A percentile compares a stretch with the other conserved stretches of the same genome.
phyloP scores from a whole-genome alignment of 2,888 invertebrate species.

The Eupelmus urozonus region DNA sequence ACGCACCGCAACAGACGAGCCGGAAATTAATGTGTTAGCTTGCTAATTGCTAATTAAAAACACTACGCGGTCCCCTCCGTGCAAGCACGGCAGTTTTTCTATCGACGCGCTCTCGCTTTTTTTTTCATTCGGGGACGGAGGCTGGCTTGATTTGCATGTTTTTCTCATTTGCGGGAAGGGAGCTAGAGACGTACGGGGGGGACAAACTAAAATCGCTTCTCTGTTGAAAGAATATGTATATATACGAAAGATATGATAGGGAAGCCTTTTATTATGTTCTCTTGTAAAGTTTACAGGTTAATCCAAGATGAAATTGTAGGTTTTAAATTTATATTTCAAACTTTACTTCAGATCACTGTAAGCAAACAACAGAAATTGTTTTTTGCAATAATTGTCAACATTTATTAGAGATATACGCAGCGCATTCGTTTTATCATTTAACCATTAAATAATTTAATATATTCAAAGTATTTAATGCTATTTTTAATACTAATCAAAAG shows the following conservation, averaged over 20 bases:
- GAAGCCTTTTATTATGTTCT: too few species aligned
- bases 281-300: too few species aligned
- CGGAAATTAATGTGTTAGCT: constrained; percentile 76
- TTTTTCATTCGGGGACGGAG: background rate
- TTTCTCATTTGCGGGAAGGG: constrained; percentile 19
- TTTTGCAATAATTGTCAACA: too few species aligned
- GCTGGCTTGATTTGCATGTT: constrained; percentile 27
- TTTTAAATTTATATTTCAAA: too few species aligned
- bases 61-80: constrained; percentile 64
- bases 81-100: background rate
- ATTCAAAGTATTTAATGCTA: too few species aligned
- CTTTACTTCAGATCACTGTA: too few species aligned
- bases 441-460: too few species aligned
- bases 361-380: too few species aligned
- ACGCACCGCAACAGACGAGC: constrained; percentile 73
- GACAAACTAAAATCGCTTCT: constrained; percentile 9
- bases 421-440: too few species aligned
- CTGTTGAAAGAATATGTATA: background rate
- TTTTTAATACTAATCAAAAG: too few species aligned
- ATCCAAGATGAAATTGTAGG: too few species aligned
- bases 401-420: too few species aligned
- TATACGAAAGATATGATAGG: background rate
- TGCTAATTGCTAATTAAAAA: constrained; percentile 77
- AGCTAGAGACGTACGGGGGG: background rate
- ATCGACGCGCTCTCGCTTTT: constrained; percentile 3